Evolutionary conservation across 2,888 invertebrate genomes (phyloP).

Genomic region (Tetragonisca angustula): DNA sequence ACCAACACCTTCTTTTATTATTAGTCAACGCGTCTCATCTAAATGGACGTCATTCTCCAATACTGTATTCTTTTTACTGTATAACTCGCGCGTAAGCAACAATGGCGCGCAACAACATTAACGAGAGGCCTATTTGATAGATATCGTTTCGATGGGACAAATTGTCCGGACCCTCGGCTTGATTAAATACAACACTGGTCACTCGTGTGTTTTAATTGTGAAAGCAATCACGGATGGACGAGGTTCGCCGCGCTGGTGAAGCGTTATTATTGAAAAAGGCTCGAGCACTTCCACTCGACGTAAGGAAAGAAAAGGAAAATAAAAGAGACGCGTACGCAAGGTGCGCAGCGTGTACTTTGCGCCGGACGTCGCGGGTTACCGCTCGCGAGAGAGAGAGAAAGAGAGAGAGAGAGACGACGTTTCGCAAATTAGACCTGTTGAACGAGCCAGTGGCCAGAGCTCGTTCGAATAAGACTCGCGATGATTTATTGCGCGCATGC

Average conservation of each 20-base stretch:
- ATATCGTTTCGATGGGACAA: not conserved
- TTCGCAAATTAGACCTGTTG: slow-evolving; percentile 43
- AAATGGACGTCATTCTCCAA: not conserved
- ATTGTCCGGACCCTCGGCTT: not conserved
- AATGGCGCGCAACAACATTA: not conserved
- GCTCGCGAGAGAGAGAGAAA: not conserved
- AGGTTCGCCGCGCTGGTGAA: too few species aligned
- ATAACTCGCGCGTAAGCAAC: not conserved
- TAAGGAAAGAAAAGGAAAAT: not conserved
- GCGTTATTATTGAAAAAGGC: slow-evolving; percentile 21
- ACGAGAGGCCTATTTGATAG: not conserved
- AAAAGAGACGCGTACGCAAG: not conserved
- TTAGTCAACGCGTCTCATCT: too few species aligned
- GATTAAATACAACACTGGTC: not conserved
- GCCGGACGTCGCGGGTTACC: slow-evolving; percentile 2
- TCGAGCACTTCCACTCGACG: not conserved
- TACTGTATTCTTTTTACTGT: too few species aligned
- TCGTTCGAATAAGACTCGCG: slow-evolving; percentile 41
- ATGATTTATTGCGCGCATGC: slow-evolving; percentile 41
- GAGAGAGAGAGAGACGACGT: slow-evolving; percentile 1
- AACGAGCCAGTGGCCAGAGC: slow-evolving; percentile 22
- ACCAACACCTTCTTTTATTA: too few species aligned
- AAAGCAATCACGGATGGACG: not conserved
- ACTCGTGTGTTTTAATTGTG: not conserved
- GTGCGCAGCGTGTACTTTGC: not conserved